Conservation (phyloP, 2,797 vertebrate genomes). For the Eidolon dupreanum region DNA sequence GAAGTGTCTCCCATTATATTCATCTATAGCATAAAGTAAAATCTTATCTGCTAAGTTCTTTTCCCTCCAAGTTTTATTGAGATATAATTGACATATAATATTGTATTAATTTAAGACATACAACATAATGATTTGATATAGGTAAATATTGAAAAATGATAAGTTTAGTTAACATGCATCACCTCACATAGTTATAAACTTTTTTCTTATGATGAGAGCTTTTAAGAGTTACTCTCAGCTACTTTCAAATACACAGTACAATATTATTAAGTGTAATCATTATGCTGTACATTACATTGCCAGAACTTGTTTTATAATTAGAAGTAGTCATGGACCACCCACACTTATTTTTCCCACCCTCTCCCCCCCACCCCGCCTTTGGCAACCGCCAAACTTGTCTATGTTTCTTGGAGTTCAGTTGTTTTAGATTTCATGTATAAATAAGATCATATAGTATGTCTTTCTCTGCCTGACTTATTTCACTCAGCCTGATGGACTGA, state of each 20-base stretch:
- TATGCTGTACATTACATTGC: background rate
- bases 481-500: background rate
- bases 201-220: background rate
- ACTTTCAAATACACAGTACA: background rate
- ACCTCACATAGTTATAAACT: background rate
- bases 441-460: background rate
- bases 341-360: background rate
- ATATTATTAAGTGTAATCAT: background rate
- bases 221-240: background rate
- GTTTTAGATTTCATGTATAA: background rate
- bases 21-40: background rate
- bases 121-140: background rate
- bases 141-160: background rate
- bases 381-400: background rate
- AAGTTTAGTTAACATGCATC: background rate
- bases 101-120: background rate
- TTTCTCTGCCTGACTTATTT: background rate
- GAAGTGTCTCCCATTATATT: background rate
- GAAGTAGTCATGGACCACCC: background rate
- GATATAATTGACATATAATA: background rate
- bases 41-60: background rate
- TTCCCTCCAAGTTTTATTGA: background rate
- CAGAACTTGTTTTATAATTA: background rate
- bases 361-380: background rate
- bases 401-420: background rate